A percentile compares a stretch with the other conserved stretches of the same genome.
Conservation (phyloP, 2,113 vertebrate species). For the Ageneiosus marmoratus region DNA sequence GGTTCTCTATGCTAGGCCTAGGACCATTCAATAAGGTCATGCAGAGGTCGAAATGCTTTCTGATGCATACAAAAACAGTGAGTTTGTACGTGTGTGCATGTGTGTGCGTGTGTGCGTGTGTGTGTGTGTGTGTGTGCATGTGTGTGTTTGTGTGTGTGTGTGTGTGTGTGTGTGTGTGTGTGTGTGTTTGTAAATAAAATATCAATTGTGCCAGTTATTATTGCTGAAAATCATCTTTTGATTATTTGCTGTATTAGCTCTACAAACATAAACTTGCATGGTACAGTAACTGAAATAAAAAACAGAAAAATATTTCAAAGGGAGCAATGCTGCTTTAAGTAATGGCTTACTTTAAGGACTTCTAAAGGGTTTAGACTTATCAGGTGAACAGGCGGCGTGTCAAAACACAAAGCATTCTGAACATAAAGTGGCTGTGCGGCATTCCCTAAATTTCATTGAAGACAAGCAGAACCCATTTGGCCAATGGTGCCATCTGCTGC, state of each 20-base stretch:
- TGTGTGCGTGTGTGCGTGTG: slow-evolving; percentile 23
- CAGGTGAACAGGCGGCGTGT: slow-evolving; percentile 35
- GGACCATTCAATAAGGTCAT: slow-evolving; percentile 49
- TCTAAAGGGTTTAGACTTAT: slow-evolving; percentile 16
- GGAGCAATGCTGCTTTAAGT: neutral
- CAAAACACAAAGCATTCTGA: slow-evolving; percentile 16
- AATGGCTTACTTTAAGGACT: slow-evolving; percentile 2
- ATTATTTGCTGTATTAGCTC: slow-evolving; percentile 39
- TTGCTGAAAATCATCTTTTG: slow-evolving; percentile 37
- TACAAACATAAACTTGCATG: slow-evolving; percentile 6
- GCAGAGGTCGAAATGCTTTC: slow-evolving; percentile 52
- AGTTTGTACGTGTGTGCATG: slow-evolving; percentile 21
- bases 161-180: slow-evolving; percentile 23
- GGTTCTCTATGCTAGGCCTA: slow-evolving; percentile 54
- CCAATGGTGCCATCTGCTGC: slow-evolving; percentile 23
- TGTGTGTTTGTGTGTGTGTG: slow-evolving; percentile 21
- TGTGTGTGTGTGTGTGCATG: slow-evolving; percentile 23
- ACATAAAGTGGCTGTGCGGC: neutral
- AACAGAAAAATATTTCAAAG: neutral
- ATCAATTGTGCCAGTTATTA: slow-evolving; percentile 20
- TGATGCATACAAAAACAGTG: slow-evolving; percentile 40
- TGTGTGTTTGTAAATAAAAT: too few relatives aligned
- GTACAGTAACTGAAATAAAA: neutral
- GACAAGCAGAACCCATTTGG: slow-evolving; percentile 19
- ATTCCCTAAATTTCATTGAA: neutral